Conservation (phyloP, 2,113 vertebrate species). For the Alligator sinensis region DNA sequence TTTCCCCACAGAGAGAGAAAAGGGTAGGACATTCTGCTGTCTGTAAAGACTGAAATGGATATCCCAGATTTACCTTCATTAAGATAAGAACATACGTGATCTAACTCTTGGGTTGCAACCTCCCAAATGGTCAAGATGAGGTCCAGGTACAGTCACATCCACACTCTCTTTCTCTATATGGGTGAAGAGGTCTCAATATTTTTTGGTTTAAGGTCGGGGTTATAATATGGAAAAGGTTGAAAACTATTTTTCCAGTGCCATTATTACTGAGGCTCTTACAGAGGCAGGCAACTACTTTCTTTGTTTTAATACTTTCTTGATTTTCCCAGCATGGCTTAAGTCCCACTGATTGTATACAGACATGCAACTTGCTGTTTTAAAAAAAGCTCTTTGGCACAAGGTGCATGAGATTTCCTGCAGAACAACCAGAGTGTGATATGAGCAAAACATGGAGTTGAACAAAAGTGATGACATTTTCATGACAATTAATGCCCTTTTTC, state of each 20-base stretch:
- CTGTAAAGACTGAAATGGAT: slow-evolving; percentile 57
- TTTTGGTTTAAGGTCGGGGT: neutral
- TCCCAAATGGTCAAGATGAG: neutral
- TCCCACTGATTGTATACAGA: neutral
- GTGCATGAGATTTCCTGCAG: neutral
- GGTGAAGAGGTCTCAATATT: neutral
- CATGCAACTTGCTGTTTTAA: neutral
- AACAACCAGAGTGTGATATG: neutral
- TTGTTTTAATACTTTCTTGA: slow-evolving; percentile 22
- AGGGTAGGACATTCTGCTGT: slow-evolving; percentile 30
- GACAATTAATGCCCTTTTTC: neutral
- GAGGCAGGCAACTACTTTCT: slow-evolving; percentile 56
- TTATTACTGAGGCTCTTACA: neutral
- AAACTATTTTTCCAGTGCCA: neutral
- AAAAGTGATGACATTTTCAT: neutral
- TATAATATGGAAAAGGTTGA: neutral
- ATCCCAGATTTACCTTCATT: slow-evolving; percentile 58
- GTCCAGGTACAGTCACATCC: neutral
- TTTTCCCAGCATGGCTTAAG: neutral
- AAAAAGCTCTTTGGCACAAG: neutral
- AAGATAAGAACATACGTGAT: slow-evolving; percentile 57
- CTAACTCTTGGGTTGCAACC: neutral
- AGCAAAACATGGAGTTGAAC: neutral
- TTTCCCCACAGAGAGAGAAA: slow-evolving; percentile 56
- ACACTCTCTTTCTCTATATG: neutral